These are phyloP conservation scores for Anolis apletophallus DNA, from an alignment of 2,797 vertebrate genomes.

Conservation along the genomic window DNA sequence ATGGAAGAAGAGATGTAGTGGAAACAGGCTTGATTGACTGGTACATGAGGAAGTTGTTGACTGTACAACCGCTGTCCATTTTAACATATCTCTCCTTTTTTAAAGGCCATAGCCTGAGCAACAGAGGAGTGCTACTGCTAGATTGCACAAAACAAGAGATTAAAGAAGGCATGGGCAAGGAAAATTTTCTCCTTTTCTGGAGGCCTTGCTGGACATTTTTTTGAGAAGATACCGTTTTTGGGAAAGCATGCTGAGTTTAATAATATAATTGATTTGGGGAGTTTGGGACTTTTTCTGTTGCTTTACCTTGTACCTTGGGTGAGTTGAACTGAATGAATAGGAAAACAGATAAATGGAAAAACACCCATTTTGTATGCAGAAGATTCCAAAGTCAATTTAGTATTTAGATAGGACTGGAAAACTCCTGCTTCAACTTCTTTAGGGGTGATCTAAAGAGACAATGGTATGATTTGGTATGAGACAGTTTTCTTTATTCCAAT, in stretches of 20 bases:
- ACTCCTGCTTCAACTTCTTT: neutral
- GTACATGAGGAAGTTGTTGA: neutral
- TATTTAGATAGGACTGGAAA: neutral
- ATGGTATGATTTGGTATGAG: neutral
- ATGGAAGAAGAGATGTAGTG: neutral
- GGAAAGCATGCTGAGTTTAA: neutral
- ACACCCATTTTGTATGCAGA: neutral
- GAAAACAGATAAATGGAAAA: neutral
- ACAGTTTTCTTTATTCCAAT: neutral
- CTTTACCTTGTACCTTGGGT: neutral
- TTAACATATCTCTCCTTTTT: neutral
- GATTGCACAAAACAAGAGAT: neutral
- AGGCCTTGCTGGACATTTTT: neutral
- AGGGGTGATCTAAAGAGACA: neutral
- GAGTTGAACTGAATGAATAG: neutral
- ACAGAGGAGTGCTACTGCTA: neutral
- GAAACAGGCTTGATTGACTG: neutral
- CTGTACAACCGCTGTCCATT: neutral
- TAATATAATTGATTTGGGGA: neutral
- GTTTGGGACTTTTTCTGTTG: neutral
- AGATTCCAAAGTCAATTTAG: neutral
- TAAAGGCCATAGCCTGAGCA: neutral
- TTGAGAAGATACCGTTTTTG: neutral
- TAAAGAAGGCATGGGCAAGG: neutral
- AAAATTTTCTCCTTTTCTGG: neutral